Evolutionary conservation across 1,140 invertebrate species (phyloP).

Genomic region (Ladona fulva): DNA sequence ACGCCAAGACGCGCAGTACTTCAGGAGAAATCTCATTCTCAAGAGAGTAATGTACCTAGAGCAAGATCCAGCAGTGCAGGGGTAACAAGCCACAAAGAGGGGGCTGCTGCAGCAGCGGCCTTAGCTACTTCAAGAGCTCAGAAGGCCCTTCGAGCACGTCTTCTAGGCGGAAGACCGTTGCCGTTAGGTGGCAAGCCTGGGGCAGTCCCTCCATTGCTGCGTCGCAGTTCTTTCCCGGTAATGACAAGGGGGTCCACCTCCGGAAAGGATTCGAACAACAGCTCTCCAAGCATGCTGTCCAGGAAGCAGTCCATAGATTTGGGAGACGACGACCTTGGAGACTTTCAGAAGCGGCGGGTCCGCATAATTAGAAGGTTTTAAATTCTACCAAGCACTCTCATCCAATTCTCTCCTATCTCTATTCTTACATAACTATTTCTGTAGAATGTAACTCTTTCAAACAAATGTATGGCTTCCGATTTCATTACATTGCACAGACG

Average conservation of each 20-base stretch:
- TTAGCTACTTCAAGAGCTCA: neutral
- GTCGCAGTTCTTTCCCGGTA: neutral
- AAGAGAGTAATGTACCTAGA: neutral
- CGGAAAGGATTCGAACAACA: neutral
- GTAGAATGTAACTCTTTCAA: too few relatives aligned
- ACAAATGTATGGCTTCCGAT: too few relatives aligned
- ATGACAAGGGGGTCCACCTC: neutral
- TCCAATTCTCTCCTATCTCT: too few relatives aligned
- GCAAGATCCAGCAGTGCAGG: neutral
- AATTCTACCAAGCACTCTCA: neutral
- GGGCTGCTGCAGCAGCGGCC: neutral
- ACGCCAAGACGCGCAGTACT: neutral
- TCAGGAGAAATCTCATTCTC: neutral
- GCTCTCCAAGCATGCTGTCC: neutral
- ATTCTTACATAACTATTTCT: too few relatives aligned
- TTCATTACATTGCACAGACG: too few relatives aligned
- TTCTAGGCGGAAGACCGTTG: neutral
- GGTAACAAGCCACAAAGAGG: neutral
- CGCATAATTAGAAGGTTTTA: neutral
- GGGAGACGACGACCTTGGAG: neutral
- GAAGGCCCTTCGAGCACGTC: neutral
- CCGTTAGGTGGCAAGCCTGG: neutral
- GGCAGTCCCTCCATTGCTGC: neutral
- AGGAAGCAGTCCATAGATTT: neutral
- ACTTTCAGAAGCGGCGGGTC: neutral